A percentile compares a stretch with the other conserved stretches of the same genome.
phyloP scores from a whole-genome alignment of 1,140 invertebrate genomes.

The Hylaeus volcanicus region DNA sequence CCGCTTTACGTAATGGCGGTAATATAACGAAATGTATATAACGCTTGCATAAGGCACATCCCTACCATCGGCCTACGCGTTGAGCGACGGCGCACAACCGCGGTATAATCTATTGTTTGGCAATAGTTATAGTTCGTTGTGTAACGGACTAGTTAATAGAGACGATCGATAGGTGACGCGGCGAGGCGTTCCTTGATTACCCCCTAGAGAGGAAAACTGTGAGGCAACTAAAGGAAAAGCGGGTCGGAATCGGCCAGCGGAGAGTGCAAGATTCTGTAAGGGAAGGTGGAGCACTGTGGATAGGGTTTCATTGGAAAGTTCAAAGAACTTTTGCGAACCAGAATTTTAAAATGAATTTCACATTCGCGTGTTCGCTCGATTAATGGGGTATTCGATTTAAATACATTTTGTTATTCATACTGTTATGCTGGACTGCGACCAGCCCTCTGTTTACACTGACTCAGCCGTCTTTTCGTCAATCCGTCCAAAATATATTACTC shows the following conservation, averaged over 20 bases:
- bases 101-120: conserved; percentile 76
- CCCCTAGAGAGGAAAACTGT: neutral
- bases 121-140: conserved; percentile 73
- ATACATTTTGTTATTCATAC: no score
- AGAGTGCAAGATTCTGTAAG: neutral
- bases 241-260: neutral
- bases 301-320: no score
- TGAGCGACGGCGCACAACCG: conserved; percentile 51
- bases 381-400: no score
- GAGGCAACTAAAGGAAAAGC: conserved; percentile 4
- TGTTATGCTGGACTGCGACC: no score
- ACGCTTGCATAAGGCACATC: conserved; percentile 76
- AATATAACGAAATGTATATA: conserved; percentile 80
- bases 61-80: conserved; percentile 59
- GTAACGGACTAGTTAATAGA: conserved; percentile 70
- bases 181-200: conserved; percentile 42
- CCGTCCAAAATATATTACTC: no score
- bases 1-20: conserved; percentile 74
- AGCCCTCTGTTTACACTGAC: no score
- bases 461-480: no score
- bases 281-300: no score
- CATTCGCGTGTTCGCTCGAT: no score
- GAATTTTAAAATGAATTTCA: no score
- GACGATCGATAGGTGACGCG: conserved; percentile 65
- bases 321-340: no score